Evolutionary conservation across 1,140 invertebrate species (phyloP).

Genomic region (Chrysopa pallens): DNA sequence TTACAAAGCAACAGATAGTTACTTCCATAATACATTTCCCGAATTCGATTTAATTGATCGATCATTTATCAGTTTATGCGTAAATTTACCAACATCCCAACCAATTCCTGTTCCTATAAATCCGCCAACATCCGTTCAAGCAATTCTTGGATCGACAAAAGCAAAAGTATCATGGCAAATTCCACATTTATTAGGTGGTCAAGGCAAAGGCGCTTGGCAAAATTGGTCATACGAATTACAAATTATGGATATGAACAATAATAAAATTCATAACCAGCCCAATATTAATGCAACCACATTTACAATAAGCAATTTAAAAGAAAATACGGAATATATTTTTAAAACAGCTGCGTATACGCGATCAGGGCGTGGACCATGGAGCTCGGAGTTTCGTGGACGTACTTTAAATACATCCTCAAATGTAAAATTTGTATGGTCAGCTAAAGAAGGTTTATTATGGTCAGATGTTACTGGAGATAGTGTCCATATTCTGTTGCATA

Average conservation of each 20-base stretch:
- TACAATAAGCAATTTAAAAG: conserved; percentile 43
- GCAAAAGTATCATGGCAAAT: conserved; percentile 62
- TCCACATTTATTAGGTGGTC: conserved; percentile 54
- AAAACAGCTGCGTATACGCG: conserved; percentile 58
- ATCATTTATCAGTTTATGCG: conserved; percentile 26
- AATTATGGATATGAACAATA: conserved; percentile 37
- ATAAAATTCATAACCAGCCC: conserved; percentile 25
- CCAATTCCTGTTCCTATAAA: conserved; percentile 59
- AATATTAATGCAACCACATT: conserved; percentile 42
- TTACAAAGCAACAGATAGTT: conserved; percentile 41
- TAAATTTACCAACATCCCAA: conserved; percentile 44
- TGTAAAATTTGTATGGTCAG: conserved; percentile 40
- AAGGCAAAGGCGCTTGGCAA: conserved; percentile 68
- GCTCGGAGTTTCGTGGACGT: conserved; percentile 45
- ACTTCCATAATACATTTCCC: conserved; percentile 56
- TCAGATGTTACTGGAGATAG: conserved; percentile 58
- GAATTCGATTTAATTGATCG: conserved; percentile 13
- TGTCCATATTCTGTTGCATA: conserved; percentile 40
- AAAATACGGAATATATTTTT: conserved; percentile 57
- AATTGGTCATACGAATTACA: conserved; percentile 72
- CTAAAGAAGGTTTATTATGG: conserved; percentile 43
- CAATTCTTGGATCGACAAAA: conserved; percentile 50
- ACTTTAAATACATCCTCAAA: conserved; percentile 32
- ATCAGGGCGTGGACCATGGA: conserved; percentile 64
- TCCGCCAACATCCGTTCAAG: conserved; percentile 56